Evolutionary conservation across 2,113 vertebrate genomes (phyloP), one percentile per base, ranked within the genome.

Genomic region (Pipa parva): DNA sequence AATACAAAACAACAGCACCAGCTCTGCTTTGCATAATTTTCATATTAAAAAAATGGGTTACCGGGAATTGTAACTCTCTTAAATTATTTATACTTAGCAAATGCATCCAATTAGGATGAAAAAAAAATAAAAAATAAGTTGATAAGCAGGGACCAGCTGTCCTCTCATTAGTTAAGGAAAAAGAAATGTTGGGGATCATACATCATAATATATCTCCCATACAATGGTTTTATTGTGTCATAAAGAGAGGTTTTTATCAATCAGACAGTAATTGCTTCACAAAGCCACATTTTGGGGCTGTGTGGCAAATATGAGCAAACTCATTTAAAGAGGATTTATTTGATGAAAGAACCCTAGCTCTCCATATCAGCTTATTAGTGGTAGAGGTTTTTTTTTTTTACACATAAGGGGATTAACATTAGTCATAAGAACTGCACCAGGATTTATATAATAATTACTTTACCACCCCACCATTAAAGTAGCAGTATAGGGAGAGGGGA

Each of bases 71-170:
- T 20, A 49, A 20, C 18, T 42, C n/a, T 12, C 7, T 22, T 20
- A 49, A 49, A 49, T 42, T n/a, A 49, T 49, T 22, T 24, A 49
- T 49, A 49, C 22, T 49, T 18, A 49, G 46, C 46, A 49, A 49
- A 22, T 12, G 10, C 18, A 49, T 49, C 46, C 46, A 49, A 49
- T 49, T 49, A 24, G 46, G 46, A 49, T 20, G 21, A 17, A 46
- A 21, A 20, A 22, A 21, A 22, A 9, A 22, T 7, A 46, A 21
- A 20, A 22, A 21, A 22, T 13, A 22, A 49, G 21, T 22, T 49
- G 46, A 24, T 49, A 49, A 24, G 46, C 11, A 49, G 46, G 18
- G 46, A 9, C 46, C 46, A 22, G 46, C 21, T 49, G 46, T 24
- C 21, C 8, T 49, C 46, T 49, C 46, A 24, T 49, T 49, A 24